Percentiles rank a stretch among this genome's conserved stretches.
Evolutionary conservation across 2,797 vertebrate genomes (phyloP).

Genomic region (Rhabdomys pumilio): DNA sequence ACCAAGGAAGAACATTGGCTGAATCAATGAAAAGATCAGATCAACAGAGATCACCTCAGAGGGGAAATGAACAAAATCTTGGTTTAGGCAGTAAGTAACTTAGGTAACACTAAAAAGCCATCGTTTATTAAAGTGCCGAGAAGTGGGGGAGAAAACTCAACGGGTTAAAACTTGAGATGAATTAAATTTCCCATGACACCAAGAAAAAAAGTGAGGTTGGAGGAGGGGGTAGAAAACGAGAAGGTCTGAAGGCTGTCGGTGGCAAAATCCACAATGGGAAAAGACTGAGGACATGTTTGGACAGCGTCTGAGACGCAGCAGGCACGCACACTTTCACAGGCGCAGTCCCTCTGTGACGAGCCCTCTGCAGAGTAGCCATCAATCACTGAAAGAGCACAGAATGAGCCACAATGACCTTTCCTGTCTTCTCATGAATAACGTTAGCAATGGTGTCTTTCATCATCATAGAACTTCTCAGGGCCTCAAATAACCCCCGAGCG

Average conservation of each 20-base stretch:
- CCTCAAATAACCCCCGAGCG: conserved; percentile 50
- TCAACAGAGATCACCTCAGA: not conserved
- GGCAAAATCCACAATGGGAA: conserved; percentile 1
- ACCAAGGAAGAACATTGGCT: not conserved
- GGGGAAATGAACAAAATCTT: not conserved
- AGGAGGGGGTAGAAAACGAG: not conserved
- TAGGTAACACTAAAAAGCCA: not conserved
- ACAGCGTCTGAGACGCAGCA: not conserved
- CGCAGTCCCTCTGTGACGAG: conserved; percentile 22
- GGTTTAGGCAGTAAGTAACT: not conserved
- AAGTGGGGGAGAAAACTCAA: not conserved
- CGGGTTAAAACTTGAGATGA: not conserved
- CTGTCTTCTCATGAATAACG: conserved; percentile 67
- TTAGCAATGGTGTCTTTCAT: conserved; percentile 56
- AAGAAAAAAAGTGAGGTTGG: not conserved
- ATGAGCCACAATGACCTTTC: conserved; percentile 52
- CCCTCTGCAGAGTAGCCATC: not conserved
- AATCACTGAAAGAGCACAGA: conserved; percentile 70
- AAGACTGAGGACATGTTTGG: conserved; percentile 7
- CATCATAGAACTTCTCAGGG: conserved; percentile 4
- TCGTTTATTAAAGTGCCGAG: not conserved
- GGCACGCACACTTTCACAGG: not conserved
- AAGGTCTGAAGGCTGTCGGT: conserved; percentile 37
- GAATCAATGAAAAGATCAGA: not conserved
- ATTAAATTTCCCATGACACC: conserved; percentile 32